Percentiles rank a stretch among this genome's conserved stretches.
Evolutionary conservation across 2,113 vertebrate genomes (phyloP).

Genomic region (Nycticorax nycticorax): DNA sequence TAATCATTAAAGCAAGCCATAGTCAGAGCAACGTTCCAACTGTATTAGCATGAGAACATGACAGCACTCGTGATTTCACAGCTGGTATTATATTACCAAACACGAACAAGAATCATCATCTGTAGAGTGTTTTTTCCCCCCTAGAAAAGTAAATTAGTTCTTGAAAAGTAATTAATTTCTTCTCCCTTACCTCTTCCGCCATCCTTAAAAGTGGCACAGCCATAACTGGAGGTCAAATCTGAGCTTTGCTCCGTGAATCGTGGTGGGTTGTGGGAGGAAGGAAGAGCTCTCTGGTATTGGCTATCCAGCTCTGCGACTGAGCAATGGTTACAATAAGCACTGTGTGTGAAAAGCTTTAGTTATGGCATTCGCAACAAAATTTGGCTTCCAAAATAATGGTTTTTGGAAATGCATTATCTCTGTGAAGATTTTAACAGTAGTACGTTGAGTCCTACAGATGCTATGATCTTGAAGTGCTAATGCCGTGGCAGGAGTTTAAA

Average conservation of each 20-base stretch:
- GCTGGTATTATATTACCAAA: not conserved
- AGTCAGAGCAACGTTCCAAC: not conserved
- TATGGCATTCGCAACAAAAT: not conserved
- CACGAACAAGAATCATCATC: not conserved
- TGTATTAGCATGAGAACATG: not conserved
- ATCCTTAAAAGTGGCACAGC: not conserved
- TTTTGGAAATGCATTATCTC: not conserved
- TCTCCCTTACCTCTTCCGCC: not conserved
- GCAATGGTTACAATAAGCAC: not conserved
- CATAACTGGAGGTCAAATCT: no score
- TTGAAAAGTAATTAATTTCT: not conserved
- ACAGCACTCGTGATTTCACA: not conserved
- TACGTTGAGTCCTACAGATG: not conserved
- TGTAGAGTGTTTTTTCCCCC: not conserved
- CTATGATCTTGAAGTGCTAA: not conserved
- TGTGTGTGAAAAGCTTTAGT: not conserved
- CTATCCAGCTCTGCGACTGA: not conserved
- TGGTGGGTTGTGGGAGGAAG: not conserved
- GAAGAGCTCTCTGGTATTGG: not conserved
- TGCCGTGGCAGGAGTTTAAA: not conserved
- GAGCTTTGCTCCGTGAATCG: not conserved
- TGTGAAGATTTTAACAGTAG: not conserved
- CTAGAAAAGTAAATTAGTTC: not conserved
- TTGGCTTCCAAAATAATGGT: not conserved
- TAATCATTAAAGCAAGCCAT: no score